Conservation (phyloP, 2,888 invertebrate genomes). For the Drosophila mimica region DNA sequence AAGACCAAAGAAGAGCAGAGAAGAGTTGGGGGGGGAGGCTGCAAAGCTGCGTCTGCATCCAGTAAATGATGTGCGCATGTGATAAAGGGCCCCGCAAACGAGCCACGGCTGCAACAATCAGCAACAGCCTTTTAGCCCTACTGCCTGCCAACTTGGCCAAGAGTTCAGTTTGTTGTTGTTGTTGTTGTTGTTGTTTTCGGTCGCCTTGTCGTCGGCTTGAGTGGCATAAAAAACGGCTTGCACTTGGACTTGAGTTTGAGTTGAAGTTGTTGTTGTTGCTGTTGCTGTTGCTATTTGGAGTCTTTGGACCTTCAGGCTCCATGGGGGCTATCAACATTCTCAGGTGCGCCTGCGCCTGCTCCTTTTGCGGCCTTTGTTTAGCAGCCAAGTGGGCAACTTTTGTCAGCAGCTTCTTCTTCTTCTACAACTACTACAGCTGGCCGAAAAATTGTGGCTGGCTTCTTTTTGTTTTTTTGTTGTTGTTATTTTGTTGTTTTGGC, state of each 20-base stretch:
- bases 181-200: slow-evolving; percentile 44
- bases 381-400: slow-evolving; percentile 60
- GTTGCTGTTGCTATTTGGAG: slow-evolving; percentile 6
- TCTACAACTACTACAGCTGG: slow-evolving; percentile 48
- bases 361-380: slow-evolving; percentile 71
- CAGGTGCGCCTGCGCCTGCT: slow-evolving; percentile 80
- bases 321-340: slow-evolving; percentile 84
- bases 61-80: slow-evolving; percentile 81
- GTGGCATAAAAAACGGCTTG: slow-evolving; percentile 78
- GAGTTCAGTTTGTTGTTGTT: slow-evolving; percentile 8
- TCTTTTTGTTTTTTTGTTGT: not conserved
- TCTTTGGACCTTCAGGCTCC: slow-evolving; percentile 59
- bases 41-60: slow-evolving; percentile 45
- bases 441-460: slow-evolving; percentile 58
- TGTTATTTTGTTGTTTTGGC: slow-evolving; percentile 15
- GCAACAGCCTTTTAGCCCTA: slow-evolving; percentile 27
- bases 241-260: slow-evolving; percentile 69
- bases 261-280: slow-evolving; percentile 14
- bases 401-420: slow-evolving; percentile 42
- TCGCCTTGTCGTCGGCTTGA: slow-evolving; percentile 68
- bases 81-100: slow-evolving; percentile 74
- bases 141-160: slow-evolving; percentile 21
- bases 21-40: not conserved
- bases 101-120: slow-evolving; percentile 39
- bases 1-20: not conserved